A percentile compares a stretch with the other conserved stretches of the same genome.
Evolutionary conservation across 1,140 invertebrate genomes (phyloP).

Genomic region (Drosophila azteca): DNA sequence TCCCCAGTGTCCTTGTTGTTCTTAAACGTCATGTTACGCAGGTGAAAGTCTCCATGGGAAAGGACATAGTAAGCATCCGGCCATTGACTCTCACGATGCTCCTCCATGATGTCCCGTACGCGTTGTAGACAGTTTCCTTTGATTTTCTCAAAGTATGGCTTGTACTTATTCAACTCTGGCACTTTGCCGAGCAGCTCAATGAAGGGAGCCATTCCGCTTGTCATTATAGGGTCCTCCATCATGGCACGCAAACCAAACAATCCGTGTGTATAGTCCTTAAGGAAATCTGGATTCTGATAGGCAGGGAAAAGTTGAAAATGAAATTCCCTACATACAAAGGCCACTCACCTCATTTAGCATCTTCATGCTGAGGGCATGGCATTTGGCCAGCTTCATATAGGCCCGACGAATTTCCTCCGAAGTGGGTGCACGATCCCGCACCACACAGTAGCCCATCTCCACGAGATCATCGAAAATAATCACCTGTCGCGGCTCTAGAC

Average conservation of each 20-base stretch:
- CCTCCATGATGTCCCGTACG: neutral
- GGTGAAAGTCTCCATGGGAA: conserved; percentile 56
- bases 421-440: conserved; percentile 31
- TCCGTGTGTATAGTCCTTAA: too few relatives aligned
- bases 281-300: too few relatives aligned
- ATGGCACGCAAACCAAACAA: too few relatives aligned
- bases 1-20: conserved; percentile 9
- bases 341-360: neutral
- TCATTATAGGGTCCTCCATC: too few relatives aligned
- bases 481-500: conserved; percentile 46
- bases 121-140: neutral
- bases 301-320: too few relatives aligned
- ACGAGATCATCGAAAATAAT: conserved; percentile 70
- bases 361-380: conserved; percentile 63
- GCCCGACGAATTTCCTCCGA: conserved; percentile 43
- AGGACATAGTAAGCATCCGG: conserved; percentile 11
- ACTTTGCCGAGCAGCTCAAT: too few relatives aligned
- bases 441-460: conserved; percentile 37
- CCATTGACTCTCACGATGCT: conserved; percentile 5
- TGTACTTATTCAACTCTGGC: too few relatives aligned
- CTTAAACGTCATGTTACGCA: conserved; percentile 62
- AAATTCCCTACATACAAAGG: too few relatives aligned
- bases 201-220: too few relatives aligned
- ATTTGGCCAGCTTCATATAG: conserved; percentile 57
- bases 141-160: conserved; percentile 22